A percentile compares a stretch with the other conserved stretches of the same genome.
phyloP scores from a whole-genome alignment of 2,113 vertebrate genomes.

The Poecile atricapillus region DNA sequence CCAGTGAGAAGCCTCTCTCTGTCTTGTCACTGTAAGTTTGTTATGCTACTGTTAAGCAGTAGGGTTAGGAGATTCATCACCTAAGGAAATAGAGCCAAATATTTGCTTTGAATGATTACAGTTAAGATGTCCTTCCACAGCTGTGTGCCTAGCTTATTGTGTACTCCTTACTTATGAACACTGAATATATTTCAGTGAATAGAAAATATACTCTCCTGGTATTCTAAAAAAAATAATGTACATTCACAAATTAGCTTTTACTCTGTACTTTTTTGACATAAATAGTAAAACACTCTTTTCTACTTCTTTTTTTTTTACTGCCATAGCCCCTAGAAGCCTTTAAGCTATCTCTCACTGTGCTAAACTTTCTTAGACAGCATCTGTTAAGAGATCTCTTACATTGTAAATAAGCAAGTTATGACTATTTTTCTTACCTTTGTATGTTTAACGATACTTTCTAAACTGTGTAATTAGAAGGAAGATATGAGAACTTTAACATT shows the following conservation, averaged over 20 bases:
- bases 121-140: conserved; percentile 47
- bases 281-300: background rate
- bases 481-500: background rate
- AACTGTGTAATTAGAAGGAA: background rate
- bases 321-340: background rate
- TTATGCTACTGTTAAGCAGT: background rate
- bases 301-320: background rate
- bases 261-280: background rate
- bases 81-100: conserved; percentile 47
- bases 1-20: background rate
- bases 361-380: background rate
- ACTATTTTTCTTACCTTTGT: background rate
- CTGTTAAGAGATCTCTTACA: background rate
- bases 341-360: background rate
- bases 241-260: background rate
- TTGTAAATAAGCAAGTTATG: background rate
- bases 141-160: conserved; percentile 40
- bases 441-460: background rate
- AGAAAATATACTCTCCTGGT: conserved; percentile 18
- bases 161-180: conserved; percentile 28
- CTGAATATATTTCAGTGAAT: background rate
- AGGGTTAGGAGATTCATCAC: conserved; percentile 20
- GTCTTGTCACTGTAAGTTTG: background rate
- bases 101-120: conserved; percentile 60
- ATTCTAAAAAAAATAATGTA: background rate